phyloP scores from a whole-genome alignment of 2,797 vertebrate species.

The Psittacula derbiana region DNA sequence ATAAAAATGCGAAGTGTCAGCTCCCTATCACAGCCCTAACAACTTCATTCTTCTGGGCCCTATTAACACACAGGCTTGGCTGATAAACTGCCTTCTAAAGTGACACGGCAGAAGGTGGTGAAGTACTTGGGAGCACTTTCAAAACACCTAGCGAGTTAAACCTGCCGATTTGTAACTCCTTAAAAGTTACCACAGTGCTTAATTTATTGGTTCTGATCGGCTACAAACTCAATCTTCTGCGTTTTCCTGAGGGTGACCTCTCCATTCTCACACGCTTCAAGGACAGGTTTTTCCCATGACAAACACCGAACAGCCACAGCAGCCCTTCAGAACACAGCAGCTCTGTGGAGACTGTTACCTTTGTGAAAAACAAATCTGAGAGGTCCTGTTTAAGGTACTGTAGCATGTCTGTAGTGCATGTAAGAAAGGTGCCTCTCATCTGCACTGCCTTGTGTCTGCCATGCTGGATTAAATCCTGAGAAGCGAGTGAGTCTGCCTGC shows the following conservation, averaged over 20 bases:
- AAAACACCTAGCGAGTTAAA: conserved; percentile 14
- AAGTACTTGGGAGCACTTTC: neutral
- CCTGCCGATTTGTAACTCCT: neutral
- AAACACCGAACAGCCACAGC: neutral
- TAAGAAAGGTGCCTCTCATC: neutral
- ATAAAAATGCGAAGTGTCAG: neutral
- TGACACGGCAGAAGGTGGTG: neutral
- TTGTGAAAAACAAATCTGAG: neutral
- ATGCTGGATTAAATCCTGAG: neutral
- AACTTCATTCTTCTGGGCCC: neutral
- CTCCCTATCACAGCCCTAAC: neutral
- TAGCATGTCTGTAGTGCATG: neutral
- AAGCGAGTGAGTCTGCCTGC: neutral
- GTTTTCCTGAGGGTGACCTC: neutral
- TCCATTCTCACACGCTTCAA: neutral
- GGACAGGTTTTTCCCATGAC: neutral
- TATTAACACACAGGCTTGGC: neutral
- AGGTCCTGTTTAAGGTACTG: neutral
- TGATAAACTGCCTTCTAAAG: neutral
- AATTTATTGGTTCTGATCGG: conserved; percentile 10
- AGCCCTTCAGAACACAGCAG: neutral
- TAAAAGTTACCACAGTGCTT: neutral
- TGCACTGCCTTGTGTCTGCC: neutral
- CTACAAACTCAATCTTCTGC: neutral
- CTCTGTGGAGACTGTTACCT: neutral